A percentile compares a stretch with the other conserved stretches of the same genome.
These are phyloP conservation scores for Hippocampus comes DNA, from an alignment of 2,113 vertebrate genomes.

Conservation along the genomic window DNA sequence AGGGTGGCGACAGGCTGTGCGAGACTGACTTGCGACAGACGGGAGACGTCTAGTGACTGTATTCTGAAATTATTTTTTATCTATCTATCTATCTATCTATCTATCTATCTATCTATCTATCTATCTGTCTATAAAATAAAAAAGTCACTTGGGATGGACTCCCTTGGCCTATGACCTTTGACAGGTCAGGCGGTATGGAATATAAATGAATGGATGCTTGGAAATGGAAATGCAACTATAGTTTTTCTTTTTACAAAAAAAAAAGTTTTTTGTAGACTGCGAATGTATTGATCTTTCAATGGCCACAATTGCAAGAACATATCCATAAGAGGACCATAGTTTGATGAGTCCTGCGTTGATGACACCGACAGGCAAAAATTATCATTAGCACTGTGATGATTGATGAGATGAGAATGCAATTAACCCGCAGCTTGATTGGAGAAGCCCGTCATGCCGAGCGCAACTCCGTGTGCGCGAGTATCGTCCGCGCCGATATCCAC, in stretches of 20 bases:
- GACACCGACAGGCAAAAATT: constrained; percentile 16
- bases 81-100: neutral
- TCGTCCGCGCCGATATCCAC: neutral
- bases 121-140: no score
- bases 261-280: neutral
- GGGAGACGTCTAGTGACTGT: neutral
- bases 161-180: neutral
- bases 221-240: neutral
- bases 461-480: constrained; percentile 14
- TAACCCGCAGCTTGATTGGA: constrained; percentile 34
- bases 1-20: constrained; percentile 20
- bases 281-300: neutral
- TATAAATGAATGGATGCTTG: neutral
- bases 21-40: constrained; percentile 17
- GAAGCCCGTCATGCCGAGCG: constrained; percentile 32
- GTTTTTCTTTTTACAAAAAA: neutral
- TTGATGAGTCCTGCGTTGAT: neutral
- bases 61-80: constrained; percentile 14
- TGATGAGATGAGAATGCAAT: constrained; percentile 51
- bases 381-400: constrained; percentile 19
- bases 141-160: neutral
- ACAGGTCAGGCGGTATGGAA: neutral
- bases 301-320: neutral
- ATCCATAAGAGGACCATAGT: constrained; percentile 2
- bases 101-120: no score